These are phyloP conservation scores for Furcifer pardalis DNA, from an alignment of 2,797 vertebrate genomes.

Conservation along the genomic window DNA sequence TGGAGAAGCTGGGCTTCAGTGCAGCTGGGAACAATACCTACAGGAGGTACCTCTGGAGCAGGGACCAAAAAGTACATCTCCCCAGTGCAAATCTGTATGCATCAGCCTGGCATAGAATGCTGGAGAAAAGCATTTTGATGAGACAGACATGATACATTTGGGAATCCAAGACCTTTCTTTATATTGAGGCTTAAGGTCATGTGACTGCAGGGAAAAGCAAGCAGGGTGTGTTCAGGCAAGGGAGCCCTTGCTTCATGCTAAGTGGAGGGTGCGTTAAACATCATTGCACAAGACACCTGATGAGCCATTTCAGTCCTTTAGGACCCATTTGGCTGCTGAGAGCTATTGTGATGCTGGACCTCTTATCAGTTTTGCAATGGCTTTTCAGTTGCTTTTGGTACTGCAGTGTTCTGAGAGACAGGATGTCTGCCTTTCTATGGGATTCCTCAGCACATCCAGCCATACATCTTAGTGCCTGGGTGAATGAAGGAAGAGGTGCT, in stretches of 20 bases:
- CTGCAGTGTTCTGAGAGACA: neutral
- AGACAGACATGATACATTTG: neutral
- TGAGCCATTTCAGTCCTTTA: neutral
- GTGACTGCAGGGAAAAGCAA: neutral
- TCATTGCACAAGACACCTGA: neutral
- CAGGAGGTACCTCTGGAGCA: neutral
- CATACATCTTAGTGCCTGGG: neutral
- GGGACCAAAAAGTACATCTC: neutral
- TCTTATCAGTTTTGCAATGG: neutral
- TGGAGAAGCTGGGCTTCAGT: conserved; percentile 8
- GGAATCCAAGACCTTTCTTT: neutral
- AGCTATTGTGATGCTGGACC: neutral
- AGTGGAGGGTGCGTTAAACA: neutral
- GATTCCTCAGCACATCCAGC: neutral
- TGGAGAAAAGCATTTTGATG: neutral
- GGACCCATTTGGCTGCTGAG: neutral
- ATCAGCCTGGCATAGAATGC: neutral
- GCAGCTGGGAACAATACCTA: neutral
- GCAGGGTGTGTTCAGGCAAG: neutral
- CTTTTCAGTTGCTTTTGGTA: neutral
- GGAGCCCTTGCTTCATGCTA: neutral
- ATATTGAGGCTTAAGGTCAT: neutral
- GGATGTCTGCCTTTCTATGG: neutral
- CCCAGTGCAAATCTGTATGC: conserved; percentile 2
- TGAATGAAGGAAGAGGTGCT: neutral